These are phyloP conservation scores for Bacillus rossius DNA, from an alignment of 1,140 invertebrate genomes.

Conservation along the genomic window DNA sequence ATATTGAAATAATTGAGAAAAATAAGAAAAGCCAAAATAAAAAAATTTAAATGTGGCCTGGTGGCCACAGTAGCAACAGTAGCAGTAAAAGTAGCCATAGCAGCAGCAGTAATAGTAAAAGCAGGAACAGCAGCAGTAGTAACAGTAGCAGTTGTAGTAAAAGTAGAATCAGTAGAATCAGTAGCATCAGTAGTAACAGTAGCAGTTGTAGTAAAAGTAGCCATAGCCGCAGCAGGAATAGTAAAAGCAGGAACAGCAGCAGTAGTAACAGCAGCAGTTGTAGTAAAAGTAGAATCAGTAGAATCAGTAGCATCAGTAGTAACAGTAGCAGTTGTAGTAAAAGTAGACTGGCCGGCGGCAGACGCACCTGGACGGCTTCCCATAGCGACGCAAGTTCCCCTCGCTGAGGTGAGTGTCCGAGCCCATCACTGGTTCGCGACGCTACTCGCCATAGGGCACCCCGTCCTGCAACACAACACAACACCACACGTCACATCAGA, in stretches of 20 bases:
- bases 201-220: not conserved
- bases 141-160: not conserved
- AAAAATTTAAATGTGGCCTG: too few species aligned
- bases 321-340: not conserved
- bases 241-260: not conserved
- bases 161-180: not conserved
- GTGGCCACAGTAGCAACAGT: not conserved
- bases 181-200: not conserved
- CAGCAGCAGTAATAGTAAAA: not conserved
- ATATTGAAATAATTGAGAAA: not conserved
- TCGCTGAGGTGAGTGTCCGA: constrained; percentile 26
- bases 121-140: not conserved
- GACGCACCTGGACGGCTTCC: constrained; percentile 24
- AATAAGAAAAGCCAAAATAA: not conserved
- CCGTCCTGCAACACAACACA: too few species aligned
- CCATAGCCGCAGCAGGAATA: not conserved
- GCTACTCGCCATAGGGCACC: too few species aligned
- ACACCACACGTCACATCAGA: too few species aligned
- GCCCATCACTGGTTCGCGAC: constrained; percentile 17
- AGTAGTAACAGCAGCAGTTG: not conserved
- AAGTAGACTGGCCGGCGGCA: not conserved
- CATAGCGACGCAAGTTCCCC: constrained; percentile 23
- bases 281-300: not conserved
- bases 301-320: not conserved
- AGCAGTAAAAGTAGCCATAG: constrained; percentile 1